Conservation (phyloP, 1,140 invertebrate genomes). For the Sweltsa coloradensis region DNA sequence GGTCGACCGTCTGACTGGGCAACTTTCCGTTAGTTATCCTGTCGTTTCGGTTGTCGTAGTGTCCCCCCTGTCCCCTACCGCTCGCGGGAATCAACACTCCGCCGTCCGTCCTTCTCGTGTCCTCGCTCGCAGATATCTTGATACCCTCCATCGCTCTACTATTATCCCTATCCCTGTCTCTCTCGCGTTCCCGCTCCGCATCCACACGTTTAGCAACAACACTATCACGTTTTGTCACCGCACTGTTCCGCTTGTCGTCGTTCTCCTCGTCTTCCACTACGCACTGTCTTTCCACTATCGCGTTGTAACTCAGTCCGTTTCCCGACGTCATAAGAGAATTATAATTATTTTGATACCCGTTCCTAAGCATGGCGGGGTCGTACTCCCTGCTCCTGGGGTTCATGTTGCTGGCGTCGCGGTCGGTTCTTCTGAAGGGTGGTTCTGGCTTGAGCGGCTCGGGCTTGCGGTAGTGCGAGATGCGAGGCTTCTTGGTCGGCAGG, state of each 20-base stretch:
- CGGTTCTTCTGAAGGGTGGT: slow-evolving; percentile 4
- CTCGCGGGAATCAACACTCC: slow-evolving; percentile 3
- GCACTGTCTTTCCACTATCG: too few relatives aligned
- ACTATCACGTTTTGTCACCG: too few relatives aligned
- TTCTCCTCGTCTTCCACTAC: not conserved
- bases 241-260: not conserved
- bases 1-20: slow-evolving; percentile 13
- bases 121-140: too few relatives aligned
- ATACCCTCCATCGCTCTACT: too few relatives aligned
- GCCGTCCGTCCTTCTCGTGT: not conserved
- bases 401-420: slow-evolving; percentile 20
- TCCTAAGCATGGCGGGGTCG: not conserved
- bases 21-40: not conserved
- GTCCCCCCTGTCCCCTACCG: slow-evolving; percentile 4
- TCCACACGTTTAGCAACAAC: too few relatives aligned
- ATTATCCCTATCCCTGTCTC: too few relatives aligned
- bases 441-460: slow-evolving; percentile 20
- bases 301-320: not conserved
- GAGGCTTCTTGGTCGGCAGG: slow-evolving; percentile 58
- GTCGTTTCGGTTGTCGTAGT: slow-evolving; percentile 8
- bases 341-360: not conserved
- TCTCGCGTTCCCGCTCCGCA: too few relatives aligned
- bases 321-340: not conserved
- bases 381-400: slow-evolving; percentile 27
- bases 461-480: slow-evolving; percentile 67